A percentile compares a stretch with the other conserved stretches of the same genome.
phyloP scores from a whole-genome alignment of 1,140 invertebrate species.

The Macrocentrus cingulum region DNA sequence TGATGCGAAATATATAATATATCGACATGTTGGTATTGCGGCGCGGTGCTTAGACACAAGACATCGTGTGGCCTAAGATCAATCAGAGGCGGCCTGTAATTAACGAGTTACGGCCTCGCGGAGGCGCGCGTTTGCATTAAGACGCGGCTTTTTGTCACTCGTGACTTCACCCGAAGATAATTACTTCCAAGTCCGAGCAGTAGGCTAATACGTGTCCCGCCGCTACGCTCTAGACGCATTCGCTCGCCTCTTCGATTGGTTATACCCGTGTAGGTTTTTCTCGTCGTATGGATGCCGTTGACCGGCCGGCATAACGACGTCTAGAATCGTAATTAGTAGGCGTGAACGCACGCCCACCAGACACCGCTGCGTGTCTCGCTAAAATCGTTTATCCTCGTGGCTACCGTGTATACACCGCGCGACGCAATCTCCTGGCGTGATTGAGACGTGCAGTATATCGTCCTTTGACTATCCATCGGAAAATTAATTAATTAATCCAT shows the following conservation, averaged over 20 bases:
- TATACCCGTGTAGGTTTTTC: conserved; percentile 42
- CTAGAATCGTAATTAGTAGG: conserved; percentile 57
- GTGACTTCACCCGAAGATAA: conserved; percentile 40
- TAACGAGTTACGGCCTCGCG: conserved; percentile 50
- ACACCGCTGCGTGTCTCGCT: conserved; percentile 40
- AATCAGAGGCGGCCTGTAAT: conserved; percentile 58
- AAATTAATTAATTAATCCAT: too few species aligned
- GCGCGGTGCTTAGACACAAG: background rate
- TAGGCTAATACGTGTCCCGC: too few species aligned
- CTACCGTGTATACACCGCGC: conserved; percentile 8
- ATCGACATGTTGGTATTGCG: conserved; percentile 47
- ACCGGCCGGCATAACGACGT: conserved; percentile 42
- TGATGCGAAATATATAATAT: conserved; percentile 27
- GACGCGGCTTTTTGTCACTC: conserved; percentile 56
- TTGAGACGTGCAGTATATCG: too few species aligned
- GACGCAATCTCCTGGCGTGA: too few species aligned
- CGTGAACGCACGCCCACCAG: conserved; percentile 54
- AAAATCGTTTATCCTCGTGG: conserved; percentile 29
- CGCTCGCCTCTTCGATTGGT: conserved; percentile 47
- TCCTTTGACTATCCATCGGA: too few species aligned
- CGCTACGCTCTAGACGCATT: background rate
- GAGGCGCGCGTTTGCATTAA: conserved; percentile 51
- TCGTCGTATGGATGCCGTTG: conserved; percentile 24
- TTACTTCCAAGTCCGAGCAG: conserved; percentile 36
- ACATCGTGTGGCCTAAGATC: conserved; percentile 42